Evolutionary conservation across 2,888 invertebrate species (phyloP), one percentile per base, ranked within the genome.

Genomic region (Phaonia tiefii): DNA sequence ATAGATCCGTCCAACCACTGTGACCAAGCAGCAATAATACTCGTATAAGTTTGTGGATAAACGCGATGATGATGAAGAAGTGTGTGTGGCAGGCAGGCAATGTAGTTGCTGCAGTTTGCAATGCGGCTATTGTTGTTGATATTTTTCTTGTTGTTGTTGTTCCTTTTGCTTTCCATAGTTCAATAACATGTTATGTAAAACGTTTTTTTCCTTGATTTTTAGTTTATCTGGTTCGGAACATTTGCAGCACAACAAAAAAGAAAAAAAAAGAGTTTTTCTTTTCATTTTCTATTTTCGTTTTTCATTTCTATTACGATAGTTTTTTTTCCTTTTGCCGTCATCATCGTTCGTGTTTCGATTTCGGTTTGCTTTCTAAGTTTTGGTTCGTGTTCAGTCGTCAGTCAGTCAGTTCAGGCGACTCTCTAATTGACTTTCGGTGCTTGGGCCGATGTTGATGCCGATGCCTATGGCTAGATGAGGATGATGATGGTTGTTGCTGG

Each of bases 141-240:
- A 60, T 63, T 76, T 72, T 79, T 76, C 70, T 74, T 85, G 66
- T 63, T 76, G 72, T 79, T 76, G 73, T 74, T 76, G 56, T 77
- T 77, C 26, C 44, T 79, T 86, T 85, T 85, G 85, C 82, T 85
- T 85, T 86, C 83, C 84, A 86, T 84, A 88, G 89, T 89, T 89
- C 89, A 89, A 89, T 89, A 89, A 89, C 89, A 89, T 88, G 89
- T 89, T 89, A 89, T 88, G 88, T 89, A 89, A 89, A 89, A 86
- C 86, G 86, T 89, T 89, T 89, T 88, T 85, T n/a, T n/a, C n/a
- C 85, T 39, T 42, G 22, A 39, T n/a, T 42, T 17, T 20, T 72
- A 84, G 85, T 80, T 83, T 82, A 84, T 84, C 83, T 85, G 81
- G 84, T 83, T 84, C 65, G 78, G 67, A 75, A 58, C 58, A 78